A percentile compares a stretch with the other conserved stretches of the same genome.
Conservation (phyloP, 2,888 invertebrate species). For the Oxystoma pomonae region DNA sequence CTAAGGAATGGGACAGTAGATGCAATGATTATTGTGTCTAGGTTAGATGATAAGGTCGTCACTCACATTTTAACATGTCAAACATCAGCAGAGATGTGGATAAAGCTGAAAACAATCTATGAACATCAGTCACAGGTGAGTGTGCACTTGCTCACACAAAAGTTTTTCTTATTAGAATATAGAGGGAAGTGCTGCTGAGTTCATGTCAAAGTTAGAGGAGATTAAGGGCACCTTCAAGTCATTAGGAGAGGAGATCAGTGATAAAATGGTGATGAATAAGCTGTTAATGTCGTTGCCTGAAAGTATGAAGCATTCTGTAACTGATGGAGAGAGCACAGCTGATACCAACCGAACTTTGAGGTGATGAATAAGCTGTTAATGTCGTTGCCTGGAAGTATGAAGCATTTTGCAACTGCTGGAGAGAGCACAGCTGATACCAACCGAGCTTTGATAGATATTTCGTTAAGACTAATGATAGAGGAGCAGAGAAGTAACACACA, state of each 20-base stretch:
- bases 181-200: slow-evolving; percentile 14
- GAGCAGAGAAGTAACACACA: slow-evolving; percentile 27
- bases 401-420: slow-evolving; percentile 28
- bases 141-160: slow-evolving; percentile 26
- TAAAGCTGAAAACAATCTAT: slow-evolving; percentile 23
- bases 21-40: slow-evolving; percentile 24
- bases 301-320: slow-evolving; percentile 22
- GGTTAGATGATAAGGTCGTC: slow-evolving; percentile 27
- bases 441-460: slow-evolving; percentile 28
- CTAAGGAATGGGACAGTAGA: slow-evolving; percentile 24
- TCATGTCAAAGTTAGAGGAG: slow-evolving; percentile 25
- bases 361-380: slow-evolving; percentile 27
- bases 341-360: slow-evolving; percentile 26
- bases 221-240: slow-evolving; percentile 24
- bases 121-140: slow-evolving; percentile 28
- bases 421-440: slow-evolving; percentile 26
- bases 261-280: slow-evolving; percentile 28
- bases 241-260: slow-evolving; percentile 25
- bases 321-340: slow-evolving; percentile 31
- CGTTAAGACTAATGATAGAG: slow-evolving; percentile 27
- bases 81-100: slow-evolving; percentile 30
- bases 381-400: slow-evolving; percentile 23
- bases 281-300: slow-evolving; percentile 26
- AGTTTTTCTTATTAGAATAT: slow-evolving; percentile 24
- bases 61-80: slow-evolving; percentile 26